These are phyloP conservation scores for Drosophila rufa DNA, from an alignment of 1,140 invertebrate genomes.

Conservation along the genomic window DNA sequence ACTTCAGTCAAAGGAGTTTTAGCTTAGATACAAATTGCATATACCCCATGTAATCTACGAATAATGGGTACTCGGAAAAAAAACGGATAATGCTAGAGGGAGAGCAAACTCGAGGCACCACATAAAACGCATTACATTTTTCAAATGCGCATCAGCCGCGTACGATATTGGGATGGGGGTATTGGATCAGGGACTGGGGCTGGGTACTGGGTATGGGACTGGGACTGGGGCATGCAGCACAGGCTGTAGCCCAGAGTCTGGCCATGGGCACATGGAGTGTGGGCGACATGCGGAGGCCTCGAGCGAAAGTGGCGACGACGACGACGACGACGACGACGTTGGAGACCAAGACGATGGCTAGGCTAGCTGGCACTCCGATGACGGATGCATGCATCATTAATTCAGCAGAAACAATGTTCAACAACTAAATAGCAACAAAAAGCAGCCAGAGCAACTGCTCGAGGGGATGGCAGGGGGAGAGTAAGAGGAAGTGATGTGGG, in stretches of 20 bases:
- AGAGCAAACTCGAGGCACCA: slow-evolving; percentile 22
- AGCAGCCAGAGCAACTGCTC: slow-evolving; percentile 10
- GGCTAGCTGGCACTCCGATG: slow-evolving; percentile 63
- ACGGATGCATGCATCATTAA: slow-evolving; percentile 84
- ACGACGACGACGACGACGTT: slow-evolving; percentile 17
- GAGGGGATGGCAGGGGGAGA: neutral
- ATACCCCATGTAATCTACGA: neutral
- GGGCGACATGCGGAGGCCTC: slow-evolving; percentile 47
- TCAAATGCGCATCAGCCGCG: slow-evolving; percentile 52
- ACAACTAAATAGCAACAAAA: slow-evolving; percentile 45
- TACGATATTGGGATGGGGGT: slow-evolving; percentile 1
- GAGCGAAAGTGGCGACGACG: slow-evolving; percentile 64
- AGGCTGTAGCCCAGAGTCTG: slow-evolving; percentile 28
- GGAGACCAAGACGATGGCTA: slow-evolving; percentile 34
- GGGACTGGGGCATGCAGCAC: slow-evolving; percentile 4
- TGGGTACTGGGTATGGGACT: neutral
- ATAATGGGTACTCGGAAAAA: slow-evolving; percentile 4
- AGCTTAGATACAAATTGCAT: neutral
- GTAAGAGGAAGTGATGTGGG: slow-evolving; percentile 7
- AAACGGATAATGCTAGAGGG: slow-evolving; percentile 16
- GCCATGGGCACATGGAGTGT: slow-evolving; percentile 38
- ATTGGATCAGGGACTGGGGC: slow-evolving; percentile 22
- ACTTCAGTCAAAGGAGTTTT: neutral
- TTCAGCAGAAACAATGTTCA: slow-evolving; percentile 68
- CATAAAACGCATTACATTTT: slow-evolving; percentile 73